Evolutionary conservation across 2,113 vertebrate genomes (phyloP), one percentile per base, ranked within the genome.

Genomic region (Catagonus wagneri): DNA sequence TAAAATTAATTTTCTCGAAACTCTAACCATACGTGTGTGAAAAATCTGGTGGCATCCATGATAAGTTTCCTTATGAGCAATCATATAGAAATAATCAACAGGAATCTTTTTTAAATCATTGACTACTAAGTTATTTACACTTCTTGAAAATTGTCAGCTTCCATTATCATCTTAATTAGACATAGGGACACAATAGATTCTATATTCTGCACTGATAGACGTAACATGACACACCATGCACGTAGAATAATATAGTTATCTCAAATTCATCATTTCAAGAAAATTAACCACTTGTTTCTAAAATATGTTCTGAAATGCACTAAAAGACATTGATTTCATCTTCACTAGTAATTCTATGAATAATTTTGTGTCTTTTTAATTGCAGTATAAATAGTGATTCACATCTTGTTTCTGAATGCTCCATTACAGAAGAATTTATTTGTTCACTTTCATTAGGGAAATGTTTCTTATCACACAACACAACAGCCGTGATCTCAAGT

Each of bases 341-440:
- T 78, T 91, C 76, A 74, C 7, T 84, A 75, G 75, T 32, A 88
- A n/a, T 61, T 75, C 61, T 88, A 20, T 44, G 44, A 79, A 66
- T 87, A 60, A 60, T 58, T 89, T 83, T 89, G 11, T 78, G 84
- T 74, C 23, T 90, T 79, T 54, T 68, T 44, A 83, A 61, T 74
- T 95, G 54, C 58, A 74, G 16, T 68, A 25, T 52, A 81, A 65
- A 79, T 58, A 79, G 32, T 56, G 29, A 86, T 61, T 89, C 27
- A 60, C 17, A 20, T 76, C 19, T 96, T 86, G 13, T 36, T 36
- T 39, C 27, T 19, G 20, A 90, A 87, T 68, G 36, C 1, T 83
- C 89, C 72, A 36, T 88, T 81, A 61, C 20, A 1, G 27, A 44
- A 39, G 25, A 83, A 81, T 80, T 50, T 94, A 71, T 65, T 58